Conservation (phyloP, 2,797 vertebrate species). For the Crypturellus tataupa region DNA sequence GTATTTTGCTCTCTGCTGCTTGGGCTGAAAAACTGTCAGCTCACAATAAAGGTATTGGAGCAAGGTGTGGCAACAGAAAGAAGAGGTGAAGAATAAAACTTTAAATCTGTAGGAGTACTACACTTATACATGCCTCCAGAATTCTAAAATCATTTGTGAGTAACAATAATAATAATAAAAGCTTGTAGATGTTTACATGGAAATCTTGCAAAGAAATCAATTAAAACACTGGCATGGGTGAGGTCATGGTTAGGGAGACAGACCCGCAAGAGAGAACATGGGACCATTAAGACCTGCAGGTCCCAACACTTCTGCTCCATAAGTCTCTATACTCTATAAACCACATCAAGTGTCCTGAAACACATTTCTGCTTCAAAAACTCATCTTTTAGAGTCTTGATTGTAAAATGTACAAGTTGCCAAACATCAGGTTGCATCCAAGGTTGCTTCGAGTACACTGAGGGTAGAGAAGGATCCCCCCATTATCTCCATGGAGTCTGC, state of each 20-base stretch:
- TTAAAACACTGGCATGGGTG: not conserved
- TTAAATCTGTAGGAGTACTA: not conserved
- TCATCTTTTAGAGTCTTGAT: not conserved
- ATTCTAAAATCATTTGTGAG: not conserved
- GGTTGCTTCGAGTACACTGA: not conserved
- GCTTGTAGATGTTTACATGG: not conserved
- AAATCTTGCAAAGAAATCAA: fast-evolving
- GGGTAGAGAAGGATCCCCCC: not conserved
- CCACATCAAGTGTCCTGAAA: not conserved
- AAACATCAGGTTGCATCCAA: fast-evolving
- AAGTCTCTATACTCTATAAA: not conserved
- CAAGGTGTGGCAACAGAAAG: not conserved
- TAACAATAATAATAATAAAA: not conserved
- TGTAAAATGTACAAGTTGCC: not conserved
- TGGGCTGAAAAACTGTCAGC: not conserved
- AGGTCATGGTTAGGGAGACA: not conserved
- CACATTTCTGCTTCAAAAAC: fast-evolving
- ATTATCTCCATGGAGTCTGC: not conserved
- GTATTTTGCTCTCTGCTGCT: not conserved
- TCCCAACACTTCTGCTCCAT: not conserved
- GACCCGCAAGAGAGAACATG: not conserved
- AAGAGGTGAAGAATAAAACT: not conserved
- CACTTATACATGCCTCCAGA: not conserved
- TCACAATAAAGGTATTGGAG: not conserved
- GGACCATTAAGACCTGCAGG: not conserved